phyloP scores from a whole-genome alignment of 2,797 vertebrate species.

The Ceyx erithaca region DNA sequence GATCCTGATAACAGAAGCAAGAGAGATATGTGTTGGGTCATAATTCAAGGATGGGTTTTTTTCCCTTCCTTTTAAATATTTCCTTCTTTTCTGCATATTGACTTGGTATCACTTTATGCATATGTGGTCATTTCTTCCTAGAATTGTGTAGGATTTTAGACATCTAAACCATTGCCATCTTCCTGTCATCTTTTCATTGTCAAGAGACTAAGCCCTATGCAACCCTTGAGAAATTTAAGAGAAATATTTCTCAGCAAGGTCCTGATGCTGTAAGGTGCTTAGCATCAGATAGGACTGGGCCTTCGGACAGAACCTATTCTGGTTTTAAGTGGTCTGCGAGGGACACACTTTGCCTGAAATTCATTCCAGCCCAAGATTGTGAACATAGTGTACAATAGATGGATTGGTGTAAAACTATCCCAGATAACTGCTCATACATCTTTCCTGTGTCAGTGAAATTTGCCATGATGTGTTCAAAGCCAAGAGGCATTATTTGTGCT shows the following conservation, averaged over 20 bases:
- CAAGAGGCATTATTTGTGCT: slow-evolving; percentile 75
- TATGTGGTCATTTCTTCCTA: not conserved
- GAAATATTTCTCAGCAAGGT: slow-evolving; percentile 13
- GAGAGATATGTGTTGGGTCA: not conserved
- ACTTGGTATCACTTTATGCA: not conserved
- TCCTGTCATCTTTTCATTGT: slow-evolving; percentile 58
- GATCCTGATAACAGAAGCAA: not conserved
- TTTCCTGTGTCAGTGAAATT: slow-evolving; percentile 70
- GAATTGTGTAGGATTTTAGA: slow-evolving; percentile 4
- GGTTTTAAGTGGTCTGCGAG: slow-evolving; percentile 40
- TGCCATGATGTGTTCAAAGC: slow-evolving; percentile 73
- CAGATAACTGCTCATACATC: slow-evolving; percentile 72
- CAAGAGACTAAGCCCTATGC: slow-evolving; percentile 7
- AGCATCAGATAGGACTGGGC: slow-evolving; percentile 49
- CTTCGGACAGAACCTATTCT: slow-evolving; percentile 59
- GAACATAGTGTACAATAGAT: slow-evolving; percentile 66
- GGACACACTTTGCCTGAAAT: slow-evolving; percentile 44
- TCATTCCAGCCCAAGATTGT: slow-evolving; percentile 62
- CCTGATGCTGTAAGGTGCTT: slow-evolving; percentile 62
- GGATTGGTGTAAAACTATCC: slow-evolving; percentile 74
- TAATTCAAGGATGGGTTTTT: accelerated
- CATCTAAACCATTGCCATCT: slow-evolving; percentile 8
- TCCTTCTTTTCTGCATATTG: not conserved
- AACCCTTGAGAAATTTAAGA: slow-evolving; percentile 20
- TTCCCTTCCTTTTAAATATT: not conserved